Evolutionary conservation across 2,797 vertebrate genomes (phyloP).

Genomic region (Falco peregrinus): DNA sequence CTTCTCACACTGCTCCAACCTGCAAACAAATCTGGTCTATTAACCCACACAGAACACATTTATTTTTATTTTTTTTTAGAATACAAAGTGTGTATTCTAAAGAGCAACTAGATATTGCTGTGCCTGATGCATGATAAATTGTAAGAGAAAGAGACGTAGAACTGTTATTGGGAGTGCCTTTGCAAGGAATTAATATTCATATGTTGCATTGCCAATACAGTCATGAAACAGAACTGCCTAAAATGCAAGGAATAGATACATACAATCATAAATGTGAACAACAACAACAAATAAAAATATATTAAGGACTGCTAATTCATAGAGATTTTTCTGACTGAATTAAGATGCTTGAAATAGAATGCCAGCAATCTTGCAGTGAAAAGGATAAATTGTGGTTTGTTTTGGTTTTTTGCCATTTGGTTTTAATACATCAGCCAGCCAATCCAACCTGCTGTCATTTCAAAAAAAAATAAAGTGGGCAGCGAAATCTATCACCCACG

Average conservation of each 20-base stretch:
- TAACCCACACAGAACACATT: not conserved
- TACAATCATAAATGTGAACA: not conserved
- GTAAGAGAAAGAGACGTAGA: not conserved
- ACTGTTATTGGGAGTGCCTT: not conserved
- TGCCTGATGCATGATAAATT: not conserved
- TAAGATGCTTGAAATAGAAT: not conserved
- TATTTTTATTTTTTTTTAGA: not conserved
- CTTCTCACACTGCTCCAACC: not conserved
- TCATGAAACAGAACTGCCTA: not conserved
- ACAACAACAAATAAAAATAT: not conserved
- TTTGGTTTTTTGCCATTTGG: constrained; percentile 13
- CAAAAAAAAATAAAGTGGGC: constrained; percentile 44
- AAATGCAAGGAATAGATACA: not conserved
- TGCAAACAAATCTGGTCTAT: not conserved
- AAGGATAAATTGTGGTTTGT: not conserved
- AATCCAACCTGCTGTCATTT: not conserved
- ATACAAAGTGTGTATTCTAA: not conserved
- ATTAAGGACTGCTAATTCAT: not conserved
- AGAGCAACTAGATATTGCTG: not conserved
- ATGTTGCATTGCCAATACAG: not conserved
- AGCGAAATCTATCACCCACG: not conserved
- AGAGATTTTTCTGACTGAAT: not conserved
- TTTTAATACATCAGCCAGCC: constrained; percentile 13
- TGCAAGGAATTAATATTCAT: not conserved
- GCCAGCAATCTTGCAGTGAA: constrained; percentile 23